Base-by-base conservation (phyloP, 2,113 vertebrate species). In the Microcebus lehilahytsara region DNA sequence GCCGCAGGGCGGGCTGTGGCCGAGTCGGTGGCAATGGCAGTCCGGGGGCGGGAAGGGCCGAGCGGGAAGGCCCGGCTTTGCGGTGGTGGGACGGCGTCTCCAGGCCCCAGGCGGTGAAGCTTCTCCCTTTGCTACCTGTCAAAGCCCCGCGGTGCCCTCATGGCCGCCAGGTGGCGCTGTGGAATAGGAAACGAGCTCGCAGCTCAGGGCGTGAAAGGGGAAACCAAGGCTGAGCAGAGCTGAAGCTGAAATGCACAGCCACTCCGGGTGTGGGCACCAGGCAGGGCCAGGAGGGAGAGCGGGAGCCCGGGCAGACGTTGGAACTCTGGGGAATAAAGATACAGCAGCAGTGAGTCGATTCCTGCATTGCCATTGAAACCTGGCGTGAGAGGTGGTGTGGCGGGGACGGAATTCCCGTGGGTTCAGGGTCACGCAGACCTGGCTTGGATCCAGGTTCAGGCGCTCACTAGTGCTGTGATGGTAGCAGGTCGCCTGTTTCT, bases 151-250 rank as follows among this genome's bases (percentile, higher is more conserved):
- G 94, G 92, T 95, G 86, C 97, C 93, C 88, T 2, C 34, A 14
- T 1, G 71, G 77, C 95, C 98, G 95, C 98, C 97, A 98, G 99
- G 96, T 98, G 98, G 98, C 97, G 97, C 98, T 98, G 93, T 91
- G 96, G 97, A 99, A 97, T 58, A 96, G 98, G 96, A 97, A 98
- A 98, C 88, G 69, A 3, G 5, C 9, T 49, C 10, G 23, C 77
- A 0, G 16, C 34, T 74, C 2, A 2, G 32, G 10, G 2, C 17
- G 1, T 0, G 40, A 58, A 10, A 67, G 60, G 22, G 49, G 58
- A 64, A 69, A 7, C 5, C 5, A 5, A 22, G 27, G 20, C 19
- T 34, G 74, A 66, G 58, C 9, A 3, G 3, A 30, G 37, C 1
- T 0, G 13, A 4, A 23, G 14, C 13, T 7, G 49, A 14, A 27